Base-by-base conservation (phyloP, 2,113 vertebrate genomes). In the Paradisaea rubra region DNA sequence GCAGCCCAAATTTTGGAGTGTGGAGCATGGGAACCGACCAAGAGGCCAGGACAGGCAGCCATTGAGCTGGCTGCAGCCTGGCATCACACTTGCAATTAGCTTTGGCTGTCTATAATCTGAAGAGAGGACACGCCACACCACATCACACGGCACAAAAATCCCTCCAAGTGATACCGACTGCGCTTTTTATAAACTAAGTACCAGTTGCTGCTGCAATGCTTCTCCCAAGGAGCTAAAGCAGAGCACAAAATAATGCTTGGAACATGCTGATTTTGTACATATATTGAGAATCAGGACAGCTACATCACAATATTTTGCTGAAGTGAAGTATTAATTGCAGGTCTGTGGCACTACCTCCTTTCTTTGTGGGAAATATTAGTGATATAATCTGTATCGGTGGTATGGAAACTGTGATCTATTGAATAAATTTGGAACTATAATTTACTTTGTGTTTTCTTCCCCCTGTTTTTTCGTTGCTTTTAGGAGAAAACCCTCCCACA, bases 151-250 rank as follows among this genome's bases (percentile, higher is more conserved):
- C 73, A 56, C 88, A 93, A 83, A 85, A 94, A 88, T 88, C 95
- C 91, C 92, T 69, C 81, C 45, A 63, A 52, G 82, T 53, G 81
- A 89, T 82, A 92, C 42, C 0, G 0, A 73, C 54, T 54, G 79
- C 0, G 47, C 96, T 97, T 98, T 98, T 98, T 97, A 96, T 98
- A 96, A 94, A 83, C 68, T 41, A 96, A 97, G 61, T 12, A 85
- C 42, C 59, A 53, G 61, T 92, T 97, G 95, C 86, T 10, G 33
- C 94, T 97, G 95, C 94, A 94, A 77, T 3, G 7, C 60, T 96
- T 95, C 63, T 84, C 86, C 73, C 45, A 69, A 91, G 86, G 93
- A 97, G 92, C 72, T 66, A 81, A 84, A 84, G 66, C 85, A 81
- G 77, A 86, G 56, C 30, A 28, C 50, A 86, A 81, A 94, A 90